phyloP scores from a whole-genome alignment of 2,113 vertebrate genomes.

The Nothocercus julius region DNA sequence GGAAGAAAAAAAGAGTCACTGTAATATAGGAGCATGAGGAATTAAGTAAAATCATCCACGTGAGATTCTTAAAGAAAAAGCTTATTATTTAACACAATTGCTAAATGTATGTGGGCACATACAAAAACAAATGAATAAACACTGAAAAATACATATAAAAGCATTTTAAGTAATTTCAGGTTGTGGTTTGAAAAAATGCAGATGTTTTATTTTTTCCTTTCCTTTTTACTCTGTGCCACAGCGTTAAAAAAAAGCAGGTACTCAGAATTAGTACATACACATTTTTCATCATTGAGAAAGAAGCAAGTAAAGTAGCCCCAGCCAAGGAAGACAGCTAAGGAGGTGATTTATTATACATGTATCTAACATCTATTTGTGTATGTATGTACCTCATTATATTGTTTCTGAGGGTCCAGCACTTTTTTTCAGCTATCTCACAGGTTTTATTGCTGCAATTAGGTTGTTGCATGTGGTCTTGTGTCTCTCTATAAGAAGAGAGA shows the following conservation, averaged over 20 bases:
- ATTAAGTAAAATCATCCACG: slow-evolving; percentile 19
- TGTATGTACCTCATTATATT: background rate
- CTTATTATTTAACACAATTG: background rate
- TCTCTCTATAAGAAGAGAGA: background rate
- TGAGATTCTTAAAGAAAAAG: slow-evolving; percentile 17
- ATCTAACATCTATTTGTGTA: background rate
- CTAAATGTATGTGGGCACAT: background rate
- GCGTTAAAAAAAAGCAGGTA: background rate
- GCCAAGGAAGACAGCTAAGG: background rate
- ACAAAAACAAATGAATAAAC: background rate
- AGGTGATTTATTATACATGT: background rate
- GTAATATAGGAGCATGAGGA: slow-evolving; percentile 4
- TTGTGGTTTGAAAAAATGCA: background rate
- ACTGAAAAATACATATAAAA: background rate
- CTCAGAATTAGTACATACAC: background rate
- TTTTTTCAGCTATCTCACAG: background rate
- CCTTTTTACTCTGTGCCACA: background rate
- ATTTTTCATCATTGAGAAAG: background rate
- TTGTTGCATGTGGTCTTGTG: background rate
- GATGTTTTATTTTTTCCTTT: background rate
- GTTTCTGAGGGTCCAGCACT: background rate
- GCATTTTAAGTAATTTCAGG: background rate
- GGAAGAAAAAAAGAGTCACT: slow-evolving; percentile 57
- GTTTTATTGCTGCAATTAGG: background rate
- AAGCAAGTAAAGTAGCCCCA: background rate